A percentile compares a stretch with the other conserved stretches of the same genome.
These are phyloP conservation scores for Spinus olivaceus DNA, from an alignment of 2,797 vertebrate genomes.

Conservation along the genomic window DNA sequence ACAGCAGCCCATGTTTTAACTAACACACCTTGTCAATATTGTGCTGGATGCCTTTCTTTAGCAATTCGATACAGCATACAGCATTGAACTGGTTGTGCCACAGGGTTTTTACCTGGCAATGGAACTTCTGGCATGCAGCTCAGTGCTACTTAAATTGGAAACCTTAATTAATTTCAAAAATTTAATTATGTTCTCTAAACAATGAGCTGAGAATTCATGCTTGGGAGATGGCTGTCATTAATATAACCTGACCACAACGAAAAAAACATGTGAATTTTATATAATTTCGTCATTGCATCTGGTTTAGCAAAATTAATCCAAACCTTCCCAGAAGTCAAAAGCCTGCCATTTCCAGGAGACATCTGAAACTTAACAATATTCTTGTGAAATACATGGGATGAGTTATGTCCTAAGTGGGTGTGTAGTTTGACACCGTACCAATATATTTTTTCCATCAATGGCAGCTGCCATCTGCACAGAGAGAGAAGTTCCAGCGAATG, in stretches of 20 bases:
- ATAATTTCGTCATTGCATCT: background rate
- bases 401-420: background rate
- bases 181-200: background rate
- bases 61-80: accelerated
- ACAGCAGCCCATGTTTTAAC: background rate
- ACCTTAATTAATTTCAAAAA: background rate
- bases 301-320: background rate
- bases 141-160: background rate
- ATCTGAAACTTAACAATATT: background rate
- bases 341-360: background rate
- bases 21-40: background rate
- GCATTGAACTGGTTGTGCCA: background rate
- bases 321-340: background rate
- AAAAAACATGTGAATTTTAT: background rate
- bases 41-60: background rate
- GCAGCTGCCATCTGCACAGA: conserved; percentile 37
- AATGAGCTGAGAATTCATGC: background rate
- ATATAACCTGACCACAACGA: background rate
- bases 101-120: background rate
- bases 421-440: background rate
- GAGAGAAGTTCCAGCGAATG: conserved; percentile 39
- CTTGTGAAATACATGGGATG: background rate
- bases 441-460: conserved; percentile 6
- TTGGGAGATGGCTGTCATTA: background rate
- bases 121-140: background rate